A percentile compares a stretch with the other conserved stretches of the same genome.
Conservation (phyloP, 2,888 invertebrate genomes). For the Phaonia tiefii region DNA sequence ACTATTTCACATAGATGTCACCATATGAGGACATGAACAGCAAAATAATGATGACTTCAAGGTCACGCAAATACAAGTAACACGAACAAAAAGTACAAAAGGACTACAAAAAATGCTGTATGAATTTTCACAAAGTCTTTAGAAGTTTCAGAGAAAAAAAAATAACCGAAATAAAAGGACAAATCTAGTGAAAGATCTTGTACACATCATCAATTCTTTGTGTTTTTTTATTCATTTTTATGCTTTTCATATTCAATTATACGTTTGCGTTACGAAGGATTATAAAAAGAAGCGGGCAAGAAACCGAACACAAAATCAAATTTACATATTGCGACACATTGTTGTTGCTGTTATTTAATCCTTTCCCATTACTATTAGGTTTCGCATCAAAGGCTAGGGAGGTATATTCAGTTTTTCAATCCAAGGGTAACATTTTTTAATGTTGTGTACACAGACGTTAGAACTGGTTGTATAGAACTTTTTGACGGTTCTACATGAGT, state of each 20-base stretch:
- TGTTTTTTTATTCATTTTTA: too few relatives aligned
- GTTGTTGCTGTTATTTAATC: not conserved
- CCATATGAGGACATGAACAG: not conserved
- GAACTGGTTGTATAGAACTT: too few relatives aligned
- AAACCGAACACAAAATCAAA: not conserved
- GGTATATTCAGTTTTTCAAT: too few relatives aligned
- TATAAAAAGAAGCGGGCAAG: too few relatives aligned
- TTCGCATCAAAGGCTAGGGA: too few relatives aligned
- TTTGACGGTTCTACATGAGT: too few relatives aligned
- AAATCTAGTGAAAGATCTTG: not conserved
- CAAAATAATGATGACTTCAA: not conserved
- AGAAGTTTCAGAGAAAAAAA: too few relatives aligned
- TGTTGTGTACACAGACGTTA: too few relatives aligned
- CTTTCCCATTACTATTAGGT: conserved; percentile 1
- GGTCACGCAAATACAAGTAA: not conserved
- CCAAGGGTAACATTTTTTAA: too few relatives aligned
- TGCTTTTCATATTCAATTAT: conserved; percentile 1
- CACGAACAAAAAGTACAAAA: not conserved
- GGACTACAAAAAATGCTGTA: not conserved
- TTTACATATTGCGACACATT: not conserved
- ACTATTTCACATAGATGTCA: too few relatives aligned
- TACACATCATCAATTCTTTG: not conserved
- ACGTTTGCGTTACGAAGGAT: too few relatives aligned
- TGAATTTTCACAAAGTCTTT: too few relatives aligned
- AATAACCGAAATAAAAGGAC: not conserved